Evolutionary conservation across 2,888 invertebrate species (phyloP), one percentile per base, ranked within the genome.

Genomic region (Cephus pulcher): DNA sequence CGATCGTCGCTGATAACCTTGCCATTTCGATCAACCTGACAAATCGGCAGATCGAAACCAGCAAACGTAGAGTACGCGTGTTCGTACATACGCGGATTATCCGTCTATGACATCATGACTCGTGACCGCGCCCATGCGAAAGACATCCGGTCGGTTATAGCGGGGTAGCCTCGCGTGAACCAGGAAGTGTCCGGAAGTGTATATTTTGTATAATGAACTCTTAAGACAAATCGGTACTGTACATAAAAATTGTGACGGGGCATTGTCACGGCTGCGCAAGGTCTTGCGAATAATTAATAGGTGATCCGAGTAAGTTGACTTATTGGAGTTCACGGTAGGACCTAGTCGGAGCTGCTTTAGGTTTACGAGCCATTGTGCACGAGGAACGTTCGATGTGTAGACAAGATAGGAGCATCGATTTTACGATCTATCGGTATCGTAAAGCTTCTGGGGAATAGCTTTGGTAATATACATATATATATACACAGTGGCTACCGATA

Each of bases 251-350:
- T 40, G 56, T 70, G 75, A 77, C 74, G 71, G 34, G 34, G 78
- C 12, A 34, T 71, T 33, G 71, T 32, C 71, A 23, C 32, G 71
- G 71, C 33, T 71, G 71, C 0, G 77, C 82, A 83, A 84, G 82
- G 79, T 79, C 82, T 84, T 73, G 40, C 80, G 82, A 84, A 85
- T 86, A 85, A 83, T 83, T 84, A 82, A 86, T 82, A 71, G 68
- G 76, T 74, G 40, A 75, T 80, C 76, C 78, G 80, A 78, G 82
- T 83, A 80, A 77, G 78, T 56, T 56, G 56, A 23, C 56, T 56
- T 23, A 23, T 2, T 23, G 56, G 56, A 56, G 23, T 56, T 56
- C 23, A 56, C 56, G 9, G 2, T 56, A 56, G 56, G 23, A 56
- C 56, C 56, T 9, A 56, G 23, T 23, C 56, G 23, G 40, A 40